phyloP scores from a whole-genome alignment of 2,888 invertebrate species.

The Aphrophora alni region DNA sequence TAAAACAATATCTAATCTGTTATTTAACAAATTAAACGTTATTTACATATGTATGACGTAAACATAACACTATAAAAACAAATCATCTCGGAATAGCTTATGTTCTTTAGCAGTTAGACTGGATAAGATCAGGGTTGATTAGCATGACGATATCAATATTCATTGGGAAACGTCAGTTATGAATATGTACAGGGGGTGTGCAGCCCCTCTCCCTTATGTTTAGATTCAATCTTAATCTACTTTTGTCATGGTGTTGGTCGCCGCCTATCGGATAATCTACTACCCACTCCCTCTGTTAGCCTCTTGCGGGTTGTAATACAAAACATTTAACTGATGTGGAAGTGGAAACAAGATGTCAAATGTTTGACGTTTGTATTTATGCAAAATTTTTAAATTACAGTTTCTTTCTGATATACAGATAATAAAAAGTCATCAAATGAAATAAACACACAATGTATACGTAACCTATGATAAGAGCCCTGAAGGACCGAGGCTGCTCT shows the following conservation, averaged over 20 bases:
- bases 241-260: slow-evolving; percentile 7
- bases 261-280: slow-evolving; percentile 11
- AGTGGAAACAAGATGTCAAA: too few relatives aligned
- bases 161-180: slow-evolving; percentile 21
- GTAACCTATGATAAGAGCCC: too few relatives aligned
- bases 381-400: too few relatives aligned
- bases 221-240: slow-evolving; percentile 32
- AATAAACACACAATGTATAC: too few relatives aligned
- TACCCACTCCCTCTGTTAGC: not conserved
- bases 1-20: too few relatives aligned
- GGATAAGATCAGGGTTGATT: not conserved
- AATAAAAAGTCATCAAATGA: too few relatives aligned
- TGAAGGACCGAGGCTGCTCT: too few relatives aligned
- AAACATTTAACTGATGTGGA: not conserved
- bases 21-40: too few relatives aligned
- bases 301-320: not conserved
- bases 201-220: not conserved
- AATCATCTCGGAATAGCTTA: not conserved
- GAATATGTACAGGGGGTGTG: slow-evolving; percentile 24
- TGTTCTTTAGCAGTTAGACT: not conserved
- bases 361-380: too few relatives aligned
- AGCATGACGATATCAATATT: slow-evolving; percentile 16
- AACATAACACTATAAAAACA: too few relatives aligned
- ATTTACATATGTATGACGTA: too few relatives aligned
- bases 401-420: too few relatives aligned